Base-by-base conservation (phyloP, 2,888 invertebrate genomes). In the Cotesia congregata region DNA sequence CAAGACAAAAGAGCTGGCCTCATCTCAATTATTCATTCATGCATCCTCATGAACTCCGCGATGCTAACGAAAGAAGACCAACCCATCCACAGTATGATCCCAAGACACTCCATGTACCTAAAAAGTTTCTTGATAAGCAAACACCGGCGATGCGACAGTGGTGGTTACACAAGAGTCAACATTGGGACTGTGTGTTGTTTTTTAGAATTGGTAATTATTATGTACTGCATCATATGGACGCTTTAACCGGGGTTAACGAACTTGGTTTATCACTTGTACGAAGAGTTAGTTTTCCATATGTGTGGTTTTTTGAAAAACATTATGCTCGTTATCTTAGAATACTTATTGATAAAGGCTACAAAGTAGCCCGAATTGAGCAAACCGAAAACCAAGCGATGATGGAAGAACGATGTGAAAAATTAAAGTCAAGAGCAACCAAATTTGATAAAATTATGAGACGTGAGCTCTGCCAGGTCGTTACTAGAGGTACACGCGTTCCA, bases 191-290 rank as follows among this genome's bases (percentile, higher is more conserved):
- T 78, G 93, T 99, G 12, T 89, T 99, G 17, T 98, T 99, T 90
- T 99, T 99, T 90, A 99, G 99, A 94, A 95, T 99, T 80, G 99
- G 99, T 5, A 99, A 99, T 90, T 99, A 99, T 90, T 99, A 99
- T 90, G 99, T 99, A 89, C 90, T 99, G 40, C 99, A 97, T 88
- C 98, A 99, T 85, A 98, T 98, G 98, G 99, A 99, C 91, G 98
- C 99, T 6, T 96, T 96, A 1, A 93, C 95, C 59, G 97, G 95
- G 1, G 98, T 97, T 0, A 95, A 95, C 83, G 96, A 98, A 88
- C 91, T 99, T 1, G 96, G 96, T 67, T 94, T 99, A 79, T 93
- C 96, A 0, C 98, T 94, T 85, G 99, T 99, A 99, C 96, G 95
- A 92, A 98, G 98, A 30, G 30, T 30, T 7, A 97, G 97, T 79